Evolutionary conservation across 2,888 invertebrate species (phyloP).

Genomic region (Reticulitermes lucifugus): DNA sequence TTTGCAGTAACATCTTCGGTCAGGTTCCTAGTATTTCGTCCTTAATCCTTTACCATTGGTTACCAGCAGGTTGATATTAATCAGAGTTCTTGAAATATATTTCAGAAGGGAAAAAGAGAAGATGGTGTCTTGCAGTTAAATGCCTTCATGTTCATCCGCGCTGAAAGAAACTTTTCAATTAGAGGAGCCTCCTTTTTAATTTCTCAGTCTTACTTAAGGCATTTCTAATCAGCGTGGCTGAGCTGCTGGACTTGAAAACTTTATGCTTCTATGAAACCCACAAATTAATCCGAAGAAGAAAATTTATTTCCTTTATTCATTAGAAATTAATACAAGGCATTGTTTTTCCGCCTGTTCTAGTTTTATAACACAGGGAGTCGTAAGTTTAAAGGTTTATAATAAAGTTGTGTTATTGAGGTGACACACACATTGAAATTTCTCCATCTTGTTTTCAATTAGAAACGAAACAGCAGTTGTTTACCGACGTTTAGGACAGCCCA

Average conservation of each 20-base stretch:
- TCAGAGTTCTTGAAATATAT: background rate
- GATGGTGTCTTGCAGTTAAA: no score
- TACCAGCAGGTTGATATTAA: slow-evolving; percentile 8
- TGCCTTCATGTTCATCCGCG: slow-evolving; percentile 21
- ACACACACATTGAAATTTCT: no score
- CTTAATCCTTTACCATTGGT: background rate
- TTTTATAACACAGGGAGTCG: background rate
- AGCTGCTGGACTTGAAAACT: background rate
- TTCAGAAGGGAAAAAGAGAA: background rate
- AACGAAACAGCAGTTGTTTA: no score
- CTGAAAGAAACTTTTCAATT: slow-evolving; percentile 42
- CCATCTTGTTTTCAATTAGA: no score
- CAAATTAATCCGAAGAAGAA: background rate
- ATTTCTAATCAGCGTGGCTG: slow-evolving; percentile 14
- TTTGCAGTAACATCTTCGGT: no score
- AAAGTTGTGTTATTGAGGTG: no score
- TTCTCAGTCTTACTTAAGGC: slow-evolving; percentile 13
- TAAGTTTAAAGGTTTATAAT: no score
- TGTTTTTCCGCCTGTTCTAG: background rate
- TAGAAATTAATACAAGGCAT: background rate
- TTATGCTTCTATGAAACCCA: background rate
- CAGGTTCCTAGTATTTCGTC: background rate
- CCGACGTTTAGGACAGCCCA: no score
- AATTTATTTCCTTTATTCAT: background rate
- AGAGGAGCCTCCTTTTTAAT: background rate